phyloP scores from a whole-genome alignment of 2,888 invertebrate species.

The Agrypnus murinus region DNA sequence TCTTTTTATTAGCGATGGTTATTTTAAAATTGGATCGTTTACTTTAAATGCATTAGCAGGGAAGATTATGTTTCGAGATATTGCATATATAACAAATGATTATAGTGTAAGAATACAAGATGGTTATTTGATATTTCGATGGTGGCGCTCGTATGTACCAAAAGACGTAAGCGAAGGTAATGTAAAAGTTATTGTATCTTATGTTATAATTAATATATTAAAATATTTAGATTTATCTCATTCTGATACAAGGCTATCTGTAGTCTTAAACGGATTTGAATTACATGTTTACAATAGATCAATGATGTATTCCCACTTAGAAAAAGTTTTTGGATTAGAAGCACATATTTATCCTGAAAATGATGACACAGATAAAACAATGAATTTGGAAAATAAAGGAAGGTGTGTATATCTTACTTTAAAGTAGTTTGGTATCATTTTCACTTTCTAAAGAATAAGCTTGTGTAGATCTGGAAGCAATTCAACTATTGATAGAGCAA shows the following conservation, averaged over 20 bases:
- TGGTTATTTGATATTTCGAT: slow-evolving; percentile 97
- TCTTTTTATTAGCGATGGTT: slow-evolving; percentile 89
- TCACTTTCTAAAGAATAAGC: neutral
- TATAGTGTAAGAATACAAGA: slow-evolving; percentile 95
- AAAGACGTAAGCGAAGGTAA: slow-evolving; percentile 96
- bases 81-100: slow-evolving; percentile 95
- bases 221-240: slow-evolving; percentile 89
- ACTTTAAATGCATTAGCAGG: slow-evolving; percentile 97
- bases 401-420: slow-evolving; percentile 28
- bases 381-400: slow-evolving; percentile 58
- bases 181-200: slow-evolving; percentile 42
- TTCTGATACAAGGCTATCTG: slow-evolving; percentile 92
- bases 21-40: slow-evolving; percentile 94
- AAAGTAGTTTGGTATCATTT: neutral
- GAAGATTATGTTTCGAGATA: slow-evolving; percentile 98
- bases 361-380: slow-evolving; percentile 60
- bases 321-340: slow-evolving; percentile 90
- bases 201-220: slow-evolving; percentile 35
- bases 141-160: slow-evolving; percentile 97
- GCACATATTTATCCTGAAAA: slow-evolving; percentile 80
- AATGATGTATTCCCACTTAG: slow-evolving; percentile 88
- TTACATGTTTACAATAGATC: slow-evolving; percentile 96
- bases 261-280: slow-evolving; percentile 95
- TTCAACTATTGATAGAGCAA: slow-evolving; percentile 47
- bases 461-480: slow-evolving; percentile 47